Base-by-base conservation (phyloP, 1,140 invertebrate species). In the Drosophila lowei region DNA sequence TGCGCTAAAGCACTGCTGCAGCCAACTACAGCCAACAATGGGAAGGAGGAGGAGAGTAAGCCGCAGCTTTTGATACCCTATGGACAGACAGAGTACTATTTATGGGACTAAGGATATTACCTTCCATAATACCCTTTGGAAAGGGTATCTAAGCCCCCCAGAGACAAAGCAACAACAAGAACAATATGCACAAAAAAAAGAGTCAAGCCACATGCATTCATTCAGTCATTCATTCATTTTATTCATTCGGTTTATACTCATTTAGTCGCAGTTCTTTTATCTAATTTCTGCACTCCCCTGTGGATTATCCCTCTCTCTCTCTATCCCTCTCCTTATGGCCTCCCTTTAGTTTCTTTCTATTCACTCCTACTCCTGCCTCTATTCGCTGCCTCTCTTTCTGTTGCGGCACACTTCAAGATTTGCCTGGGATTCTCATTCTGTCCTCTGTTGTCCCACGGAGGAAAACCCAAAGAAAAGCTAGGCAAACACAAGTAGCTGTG, bases 401-500 rank as follows among this genome's bases (percentile, higher is more conserved):
- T 50, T 66, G 64, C 55, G 61, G 70, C 62, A 70, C 66, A 72
- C 76, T 83, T 77, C 38, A 85, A 67, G 61, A 84, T 73, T 80
- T 77, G 57, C 42, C 63, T 47, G 28, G 30, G 49, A 34, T 49
- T 23, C 23, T 5, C 23, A 23, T 34, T 23, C 50, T 59, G 61
- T 38, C 55, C 59, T 58, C 54, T 52, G 44, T 52, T 83, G 59
- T 44, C 42, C 47, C n/a, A n/a, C n/a, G n/a, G n/a, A n/a, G n/a
- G n/a, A n/a, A n/a, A n/a, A n/a, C n/a, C 49, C 41, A 54, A 42
- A 55, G 15, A 62, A 62, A 50, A 58, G 66, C 79, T 72, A 62
- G 85, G 59, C 83, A 76, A 84, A 79, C 72, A 74, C 71, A 74
- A 76, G 56, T 62, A 76, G 59, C 72, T 49, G 57, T 38, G 57